A percentile compares a stretch with the other conserved stretches of the same genome.
phyloP scores from a whole-genome alignment of 2,797 vertebrate genomes.

The Xenops minutus region DNA sequence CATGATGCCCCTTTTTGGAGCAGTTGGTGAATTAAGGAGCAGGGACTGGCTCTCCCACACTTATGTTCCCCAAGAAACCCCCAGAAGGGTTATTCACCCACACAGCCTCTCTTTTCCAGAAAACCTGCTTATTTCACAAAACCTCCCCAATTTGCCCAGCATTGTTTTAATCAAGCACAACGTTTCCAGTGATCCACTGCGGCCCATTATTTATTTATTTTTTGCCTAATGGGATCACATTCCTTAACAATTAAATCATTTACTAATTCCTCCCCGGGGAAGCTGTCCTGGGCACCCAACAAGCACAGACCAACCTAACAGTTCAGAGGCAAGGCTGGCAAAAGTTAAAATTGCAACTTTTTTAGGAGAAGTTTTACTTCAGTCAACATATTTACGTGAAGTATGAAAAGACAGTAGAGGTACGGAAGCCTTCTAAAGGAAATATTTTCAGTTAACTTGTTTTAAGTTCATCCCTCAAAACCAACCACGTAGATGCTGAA shows the following conservation, averaged over 20 bases:
- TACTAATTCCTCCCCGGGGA: background rate
- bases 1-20: background rate
- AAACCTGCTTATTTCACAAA: background rate
- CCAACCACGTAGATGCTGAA: background rate
- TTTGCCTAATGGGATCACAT: conserved; percentile 41
- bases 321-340: background rate
- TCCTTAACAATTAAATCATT: conserved; percentile 61
- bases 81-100: background rate
- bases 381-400: background rate
- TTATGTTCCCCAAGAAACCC: background rate
- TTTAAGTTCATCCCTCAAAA: conserved; percentile 16
- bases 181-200: background rate
- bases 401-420: background rate
- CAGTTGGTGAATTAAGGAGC: background rate
- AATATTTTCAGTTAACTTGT: conserved; percentile 4
- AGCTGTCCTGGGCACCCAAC: conserved; percentile 7
- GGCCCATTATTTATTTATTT: background rate
- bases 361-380: background rate
- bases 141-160: background rate
- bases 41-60: fast-evolving
- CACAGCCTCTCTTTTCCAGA: background rate
- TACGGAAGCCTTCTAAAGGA: background rate
- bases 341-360: background rate
- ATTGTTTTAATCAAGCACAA: background rate
- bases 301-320: background rate